phyloP scores from a whole-genome alignment of 2,797 vertebrate genomes.

The Poliocrania exsul region DNA sequence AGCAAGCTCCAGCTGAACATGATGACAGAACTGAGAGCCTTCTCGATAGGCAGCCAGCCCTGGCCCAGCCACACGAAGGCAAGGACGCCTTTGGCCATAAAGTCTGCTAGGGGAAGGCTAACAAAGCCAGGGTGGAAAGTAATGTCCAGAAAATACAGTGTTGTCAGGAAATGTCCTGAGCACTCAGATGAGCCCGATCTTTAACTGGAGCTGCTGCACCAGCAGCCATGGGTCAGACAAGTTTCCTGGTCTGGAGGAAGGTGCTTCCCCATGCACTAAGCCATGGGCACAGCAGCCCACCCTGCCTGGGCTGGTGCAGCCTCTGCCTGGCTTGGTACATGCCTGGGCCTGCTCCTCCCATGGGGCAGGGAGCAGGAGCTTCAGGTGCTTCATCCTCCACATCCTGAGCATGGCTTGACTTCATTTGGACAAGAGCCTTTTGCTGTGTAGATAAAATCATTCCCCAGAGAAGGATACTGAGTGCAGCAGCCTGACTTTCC shows the following conservation, averaged over 20 bases:
- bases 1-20: not conserved
- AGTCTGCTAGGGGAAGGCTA: not conserved
- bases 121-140: fast-evolving
- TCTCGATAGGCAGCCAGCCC: fast-evolving
- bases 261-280: fast-evolving
- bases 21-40: not conserved
- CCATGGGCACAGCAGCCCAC: not conserved
- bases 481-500: not conserved
- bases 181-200: fast-evolving
- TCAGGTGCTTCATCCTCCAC: not conserved
- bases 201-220: fast-evolving
- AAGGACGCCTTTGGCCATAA: fast-evolving
- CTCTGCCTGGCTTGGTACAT: fast-evolving
- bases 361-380: not conserved
- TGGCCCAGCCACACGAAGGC: fast-evolving
- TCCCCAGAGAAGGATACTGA: not conserved
- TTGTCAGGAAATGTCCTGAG: not conserved
- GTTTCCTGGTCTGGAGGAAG: not conserved
- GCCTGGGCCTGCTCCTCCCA: not conserved
- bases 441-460: not conserved
- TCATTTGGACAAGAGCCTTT: not conserved
- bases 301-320: not conserved
- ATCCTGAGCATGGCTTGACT: not conserved
- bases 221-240: fast-evolving
- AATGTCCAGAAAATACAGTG: fast-evolving